phyloP scores from a whole-genome alignment of 2,888 invertebrate genomes.

The Unio pictorum region DNA sequence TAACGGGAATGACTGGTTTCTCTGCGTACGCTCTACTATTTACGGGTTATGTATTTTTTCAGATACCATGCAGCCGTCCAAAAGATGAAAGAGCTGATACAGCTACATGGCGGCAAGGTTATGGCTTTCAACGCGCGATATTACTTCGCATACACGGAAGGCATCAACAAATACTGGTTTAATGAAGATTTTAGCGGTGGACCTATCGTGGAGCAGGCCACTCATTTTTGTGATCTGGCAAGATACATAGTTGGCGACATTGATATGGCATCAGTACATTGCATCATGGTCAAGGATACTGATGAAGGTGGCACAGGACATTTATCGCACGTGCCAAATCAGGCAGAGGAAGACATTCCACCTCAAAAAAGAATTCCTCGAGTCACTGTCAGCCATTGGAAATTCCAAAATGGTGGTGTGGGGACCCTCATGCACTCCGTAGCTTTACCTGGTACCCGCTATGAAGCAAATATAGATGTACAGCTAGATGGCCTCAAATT shows the following conservation, averaged over 20 bases:
- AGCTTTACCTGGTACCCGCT: conserved; percentile 21
- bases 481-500: conserved; percentile 23
- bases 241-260: conserved; percentile 20
- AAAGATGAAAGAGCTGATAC: conserved; percentile 26
- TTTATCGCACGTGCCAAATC: conserved; percentile 5
- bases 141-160: conserved; percentile 22
- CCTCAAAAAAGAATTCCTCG: conserved; percentile 13
- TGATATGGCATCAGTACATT: conserved; percentile 13
- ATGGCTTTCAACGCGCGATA: conserved; percentile 25
- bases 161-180: conserved; percentile 23
- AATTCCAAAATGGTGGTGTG: conserved; percentile 13
- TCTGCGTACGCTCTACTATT: too few species aligned
- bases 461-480: conserved; percentile 25
- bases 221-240: conserved; percentile 22
- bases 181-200: conserved; percentile 19
- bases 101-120: conserved; percentile 20
- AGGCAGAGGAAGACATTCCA: conserved; percentile 13
- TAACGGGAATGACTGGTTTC: too few species aligned
- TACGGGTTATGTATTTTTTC: not conserved
- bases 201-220: conserved; percentile 26
- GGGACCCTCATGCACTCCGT: conserved; percentile 23
- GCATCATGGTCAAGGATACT: conserved; percentile 14
- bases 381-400: conserved; percentile 23
- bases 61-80: conserved; percentile 21
- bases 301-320: conserved; percentile 18